Evolutionary conservation across 2,113 vertebrate species (phyloP).

Genomic region (Aramus guarauna): DNA sequence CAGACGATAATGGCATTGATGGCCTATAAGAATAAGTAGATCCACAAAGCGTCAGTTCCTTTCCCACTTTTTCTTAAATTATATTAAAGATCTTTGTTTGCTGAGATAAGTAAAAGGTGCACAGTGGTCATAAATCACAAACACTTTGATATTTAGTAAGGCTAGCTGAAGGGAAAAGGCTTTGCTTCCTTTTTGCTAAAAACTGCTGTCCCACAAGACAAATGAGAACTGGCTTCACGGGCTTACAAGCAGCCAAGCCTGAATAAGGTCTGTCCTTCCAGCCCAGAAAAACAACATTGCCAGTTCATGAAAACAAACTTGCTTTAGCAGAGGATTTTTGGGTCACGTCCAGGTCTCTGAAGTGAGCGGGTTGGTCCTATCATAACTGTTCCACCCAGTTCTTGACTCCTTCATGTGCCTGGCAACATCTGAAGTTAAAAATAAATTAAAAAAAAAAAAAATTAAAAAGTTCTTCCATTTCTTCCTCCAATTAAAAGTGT

Average conservation of each 20-base stretch:
- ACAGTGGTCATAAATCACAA: background rate
- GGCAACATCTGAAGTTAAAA: background rate
- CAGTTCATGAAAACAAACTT: background rate
- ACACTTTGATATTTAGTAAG: background rate
- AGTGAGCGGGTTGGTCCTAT: background rate
- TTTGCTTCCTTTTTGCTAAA: background rate
- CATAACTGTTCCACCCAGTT: background rate
- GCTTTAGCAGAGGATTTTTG: slow-evolving; percentile 16
- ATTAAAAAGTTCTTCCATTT: background rate
- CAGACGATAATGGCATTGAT: rapidly evolving
- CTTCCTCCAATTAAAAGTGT: background rate
- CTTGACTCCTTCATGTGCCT: background rate
- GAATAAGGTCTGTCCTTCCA: background rate
- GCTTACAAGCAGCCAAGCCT: background rate
- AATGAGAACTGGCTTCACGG: background rate
- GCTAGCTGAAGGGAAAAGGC: background rate
- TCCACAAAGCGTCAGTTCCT: background rate
- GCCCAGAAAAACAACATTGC: background rate
- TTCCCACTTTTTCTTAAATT: background rate
- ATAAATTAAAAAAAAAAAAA: background rate
- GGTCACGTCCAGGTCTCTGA: background rate
- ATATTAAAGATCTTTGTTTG: background rate
- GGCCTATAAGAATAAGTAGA: background rate
- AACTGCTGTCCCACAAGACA: background rate
- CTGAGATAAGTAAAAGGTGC: background rate